Percentiles rank a stretch among this genome's conserved stretches.
Evolutionary conservation across 2,113 vertebrate genomes (phyloP).

Genomic region (Mungos mungo): DNA sequence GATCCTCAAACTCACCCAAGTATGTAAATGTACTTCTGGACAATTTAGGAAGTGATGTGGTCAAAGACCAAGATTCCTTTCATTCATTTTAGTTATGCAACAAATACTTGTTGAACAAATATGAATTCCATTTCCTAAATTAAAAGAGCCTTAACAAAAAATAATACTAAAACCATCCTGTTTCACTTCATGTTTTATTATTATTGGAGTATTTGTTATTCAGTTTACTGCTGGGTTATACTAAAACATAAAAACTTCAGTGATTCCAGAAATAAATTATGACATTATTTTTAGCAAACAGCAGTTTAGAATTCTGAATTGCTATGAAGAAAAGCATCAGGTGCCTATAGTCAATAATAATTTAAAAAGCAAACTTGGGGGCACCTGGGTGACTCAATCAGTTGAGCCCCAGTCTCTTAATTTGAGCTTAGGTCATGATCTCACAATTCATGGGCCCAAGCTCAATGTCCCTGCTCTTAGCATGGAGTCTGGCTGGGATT

Average conservation of each 20-base stretch:
- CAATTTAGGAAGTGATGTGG: not conserved
- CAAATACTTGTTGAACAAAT: not conserved
- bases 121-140: not conserved
- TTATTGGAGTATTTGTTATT: not conserved
- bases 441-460: too few relatives aligned
- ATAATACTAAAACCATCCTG: not conserved
- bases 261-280: not conserved
- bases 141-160: not conserved
- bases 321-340: not conserved
- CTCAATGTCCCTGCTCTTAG: too few relatives aligned
- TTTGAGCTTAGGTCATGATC: too few relatives aligned
- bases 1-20: not conserved
- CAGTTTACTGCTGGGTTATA: not conserved
- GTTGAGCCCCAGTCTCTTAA: too few relatives aligned
- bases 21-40: not conserved
- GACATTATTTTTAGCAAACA: not conserved
- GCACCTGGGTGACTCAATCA: too few relatives aligned
- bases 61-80: not conserved
- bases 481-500: too few relatives aligned
- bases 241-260: not conserved
- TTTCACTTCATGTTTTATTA: conserved; percentile 30
- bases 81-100: not conserved
- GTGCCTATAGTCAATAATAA: not conserved
- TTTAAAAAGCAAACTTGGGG: not conserved
- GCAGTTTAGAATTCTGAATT: conserved; percentile 18